Base-by-base conservation (phyloP, 2,888 invertebrate genomes). In the Piscicola geometra region DNA sequence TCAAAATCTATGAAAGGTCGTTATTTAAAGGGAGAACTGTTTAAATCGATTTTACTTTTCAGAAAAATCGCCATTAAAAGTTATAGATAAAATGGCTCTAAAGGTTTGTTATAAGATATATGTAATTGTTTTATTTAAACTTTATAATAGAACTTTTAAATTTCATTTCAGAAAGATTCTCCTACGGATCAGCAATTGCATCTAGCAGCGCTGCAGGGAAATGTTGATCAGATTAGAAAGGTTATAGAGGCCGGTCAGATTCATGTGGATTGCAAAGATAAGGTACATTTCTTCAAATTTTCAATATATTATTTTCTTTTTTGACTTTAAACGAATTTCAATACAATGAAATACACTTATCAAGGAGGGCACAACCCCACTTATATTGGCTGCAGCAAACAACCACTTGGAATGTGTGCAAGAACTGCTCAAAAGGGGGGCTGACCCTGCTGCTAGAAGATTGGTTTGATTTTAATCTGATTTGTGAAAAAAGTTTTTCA, bases 331-430 rank as follows among this genome's bases (percentile, higher is more conserved):
- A 25, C 41, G 15, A 35, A 33, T 36, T 35, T 36, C 5, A 3
- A n/a, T n/a, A n/a, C n/a, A n/a, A n/a, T n/a, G n/a, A n/a, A n/a
- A n/a, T n/a, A n/a, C 21, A 67, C 21, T 33, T n/a, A 78, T n/a
- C 87, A 5, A 95, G 95, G 94, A 95, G 85, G 94, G 93, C 67
- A 95, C 95, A 41, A 94, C 95, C 3, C 94, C 95, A 2, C 88
- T 95, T 80, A 94, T 95, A 84, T 88, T 96, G 83, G 91, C 95
- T 0, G 91, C 94, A 1, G 94, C 94, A 74, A 93, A 93, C 86
- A 94, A 94, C 0, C 93, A 94, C 86, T 88, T 90, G 80, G 91
- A 92, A 71, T 94, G 94, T 86, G 93, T 94, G 36, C 87, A 89
- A 75, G 93, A 94, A 85, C 88, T 96, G 78, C 87, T 95, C 79